Conservation (phyloP, 2,797 vertebrate genomes). For the Myotis myotis region DNA sequence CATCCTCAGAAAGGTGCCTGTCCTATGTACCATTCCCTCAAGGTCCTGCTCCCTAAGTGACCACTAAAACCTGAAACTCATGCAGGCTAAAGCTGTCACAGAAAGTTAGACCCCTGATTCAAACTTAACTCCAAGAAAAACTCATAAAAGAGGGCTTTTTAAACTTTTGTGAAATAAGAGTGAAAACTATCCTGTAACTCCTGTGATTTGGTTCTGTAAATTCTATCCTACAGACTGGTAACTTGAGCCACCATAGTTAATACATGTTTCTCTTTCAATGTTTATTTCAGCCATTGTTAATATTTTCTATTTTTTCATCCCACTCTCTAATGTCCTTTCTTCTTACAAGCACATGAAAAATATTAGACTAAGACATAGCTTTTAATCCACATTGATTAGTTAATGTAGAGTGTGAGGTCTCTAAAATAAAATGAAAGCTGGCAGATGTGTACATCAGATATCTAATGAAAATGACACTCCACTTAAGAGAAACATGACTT, state of each 20-base stretch:
- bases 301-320: not conserved
- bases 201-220: not conserved
- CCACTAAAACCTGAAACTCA: not conserved
- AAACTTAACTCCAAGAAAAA: not conserved
- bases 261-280: not conserved
- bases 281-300: not conserved
- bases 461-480: not conserved
- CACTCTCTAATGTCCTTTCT: not conserved
- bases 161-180: fast-evolving
- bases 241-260: not conserved
- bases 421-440: slow-evolving; percentile 10
- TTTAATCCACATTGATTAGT: not conserved
- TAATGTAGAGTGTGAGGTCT: not conserved
- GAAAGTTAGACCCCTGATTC: not conserved
- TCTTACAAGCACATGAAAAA: not conserved
- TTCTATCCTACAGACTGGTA: not conserved
- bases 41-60: not conserved
- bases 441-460: not conserved
- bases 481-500: not conserved
- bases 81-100: not conserved
- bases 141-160: not conserved
- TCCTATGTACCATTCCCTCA: not conserved
- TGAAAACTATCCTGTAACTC: not conserved
- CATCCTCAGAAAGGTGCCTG: not conserved
- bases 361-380: not conserved